These are phyloP conservation scores for Brachionus plicatilis DNA, from an alignment of 1,140 invertebrate species.

Conservation along the genomic window DNA sequence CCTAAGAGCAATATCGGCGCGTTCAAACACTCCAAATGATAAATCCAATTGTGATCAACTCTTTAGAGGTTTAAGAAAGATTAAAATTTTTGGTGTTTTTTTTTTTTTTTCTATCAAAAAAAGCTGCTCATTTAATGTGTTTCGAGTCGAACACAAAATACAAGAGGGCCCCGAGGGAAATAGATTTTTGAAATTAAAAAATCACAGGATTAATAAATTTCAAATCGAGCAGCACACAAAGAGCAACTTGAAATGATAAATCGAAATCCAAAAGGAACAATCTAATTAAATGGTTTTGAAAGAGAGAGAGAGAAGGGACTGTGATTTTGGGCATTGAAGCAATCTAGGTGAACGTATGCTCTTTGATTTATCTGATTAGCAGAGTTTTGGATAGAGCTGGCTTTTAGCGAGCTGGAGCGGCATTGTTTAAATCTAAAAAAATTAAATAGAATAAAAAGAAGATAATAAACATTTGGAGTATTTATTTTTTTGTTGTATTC, in stretches of 20 bases:
- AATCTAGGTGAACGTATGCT: neutral
- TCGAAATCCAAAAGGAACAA: neutral
- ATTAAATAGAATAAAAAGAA: neutral
- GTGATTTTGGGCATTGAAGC: no score
- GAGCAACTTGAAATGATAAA: conserved; percentile 5
- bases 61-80: conserved; percentile 13
- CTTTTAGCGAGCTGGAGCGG: neutral
- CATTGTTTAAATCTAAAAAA: neutral
- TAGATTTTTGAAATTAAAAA: neutral
- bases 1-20: neutral
- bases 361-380: neutral
- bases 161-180: neutral
- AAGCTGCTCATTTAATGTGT: conserved; percentile 1
- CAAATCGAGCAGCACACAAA: neutral
- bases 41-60: conserved; percentile 1
- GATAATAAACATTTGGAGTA: neutral
- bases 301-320: no score
- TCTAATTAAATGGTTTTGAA: neutral
- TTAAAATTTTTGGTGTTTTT: neutral
- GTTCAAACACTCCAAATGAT: neutral
- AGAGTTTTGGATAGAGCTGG: neutral
- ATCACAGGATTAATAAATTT: neutral
- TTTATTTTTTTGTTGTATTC: neutral
- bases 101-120: neutral
- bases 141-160: neutral